These are phyloP conservation scores for Hippocampus comes DNA, from an alignment of 2,113 vertebrate genomes.

Conservation along the genomic window DNA sequence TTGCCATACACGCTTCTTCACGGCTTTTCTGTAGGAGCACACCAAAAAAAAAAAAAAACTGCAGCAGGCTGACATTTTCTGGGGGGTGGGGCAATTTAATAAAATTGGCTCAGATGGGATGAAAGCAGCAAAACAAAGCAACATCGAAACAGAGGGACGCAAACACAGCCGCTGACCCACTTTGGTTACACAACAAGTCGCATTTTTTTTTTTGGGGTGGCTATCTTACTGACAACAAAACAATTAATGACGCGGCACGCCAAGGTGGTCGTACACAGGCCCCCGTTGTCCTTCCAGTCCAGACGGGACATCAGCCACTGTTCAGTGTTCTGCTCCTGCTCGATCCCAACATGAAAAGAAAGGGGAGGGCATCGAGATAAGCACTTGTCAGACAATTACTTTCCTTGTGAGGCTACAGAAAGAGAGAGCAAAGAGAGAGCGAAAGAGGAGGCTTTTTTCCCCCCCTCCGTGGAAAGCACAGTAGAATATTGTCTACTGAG, in stretches of 20 bases:
- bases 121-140: constrained; percentile 18
- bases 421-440: constrained; percentile 20
- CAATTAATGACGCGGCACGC: background rate
- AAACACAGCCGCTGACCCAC: background rate
- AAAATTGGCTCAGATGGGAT: constrained; percentile 41
- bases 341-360: constrained; percentile 29
- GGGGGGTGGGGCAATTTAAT: background rate
- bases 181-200: constrained; percentile 13
- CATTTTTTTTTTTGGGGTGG: background rate
- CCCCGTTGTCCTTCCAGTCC: constrained; percentile 41
- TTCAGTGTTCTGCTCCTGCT: constrained; percentile 30
- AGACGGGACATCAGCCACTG: constrained; percentile 47
- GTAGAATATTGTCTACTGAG: constrained; percentile 45
- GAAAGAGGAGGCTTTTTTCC: constrained; percentile 30
- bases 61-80: background rate
- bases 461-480: constrained; percentile 37
- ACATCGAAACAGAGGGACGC: background rate
- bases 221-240: constrained; percentile 2
- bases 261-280: constrained; percentile 25
- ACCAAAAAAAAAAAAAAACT: background rate
- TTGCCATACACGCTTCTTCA: too few relatives aligned
- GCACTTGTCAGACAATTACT: constrained; percentile 46
- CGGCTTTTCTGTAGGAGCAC: background rate
- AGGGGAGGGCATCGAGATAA: constrained; percentile 45
- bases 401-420: constrained; percentile 44